Base-by-base conservation (phyloP, 2,113 vertebrate species). In the Apus apus region DNA sequence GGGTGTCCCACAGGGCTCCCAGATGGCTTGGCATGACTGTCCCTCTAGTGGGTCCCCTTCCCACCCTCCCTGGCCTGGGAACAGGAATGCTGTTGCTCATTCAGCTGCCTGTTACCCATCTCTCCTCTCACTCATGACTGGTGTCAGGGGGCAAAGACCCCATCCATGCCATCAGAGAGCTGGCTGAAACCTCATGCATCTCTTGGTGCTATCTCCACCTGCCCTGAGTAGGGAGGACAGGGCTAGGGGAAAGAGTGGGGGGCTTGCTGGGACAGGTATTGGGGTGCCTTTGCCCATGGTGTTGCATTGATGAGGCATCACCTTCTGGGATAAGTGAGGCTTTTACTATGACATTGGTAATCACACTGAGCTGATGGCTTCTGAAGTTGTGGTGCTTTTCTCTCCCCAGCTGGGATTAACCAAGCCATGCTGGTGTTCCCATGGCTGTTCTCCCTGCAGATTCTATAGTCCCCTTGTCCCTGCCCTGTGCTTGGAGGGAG, bases 301-400 rank as follows among this genome's bases (percentile, higher is more conserved):
- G 27, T 60, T 89, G 62, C 43, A 27, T 88, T n/a, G 15, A 81
- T 80, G 62, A 10, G 61, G 29, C 22, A 23, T 60, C 45, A 34
- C 36, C 48, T 76, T 46, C 64, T 80, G 73, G 65, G 38, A 79
- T n/a, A 4, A 5, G 43, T 20, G 17, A 64, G 94, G 58, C 85
- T 79, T 93, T 97, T 96, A 75, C 93, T 81, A 95, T 97, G 94
- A 76, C 71, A 67, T 46, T 90, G 78, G 75, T 78, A 25, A 51
- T 74, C 40, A 77, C 1, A 1, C 61, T 58, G 30, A 74, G 57
- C 72, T 54, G n/a, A 23, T 45, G 29, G 29, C 14, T 36, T 23
- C 51, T 87, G 57, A 16, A 22, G 26, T 18, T 74, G 73, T 40
- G 61, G 48, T 70, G 27, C 67, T 74, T 68, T 87, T 89, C 64